Percentiles rank a stretch among this genome's conserved stretches.
These are phyloP conservation scores for Leptinotarsa juncta DNA, from an alignment of 2,888 invertebrate genomes.

Conservation along the genomic window DNA sequence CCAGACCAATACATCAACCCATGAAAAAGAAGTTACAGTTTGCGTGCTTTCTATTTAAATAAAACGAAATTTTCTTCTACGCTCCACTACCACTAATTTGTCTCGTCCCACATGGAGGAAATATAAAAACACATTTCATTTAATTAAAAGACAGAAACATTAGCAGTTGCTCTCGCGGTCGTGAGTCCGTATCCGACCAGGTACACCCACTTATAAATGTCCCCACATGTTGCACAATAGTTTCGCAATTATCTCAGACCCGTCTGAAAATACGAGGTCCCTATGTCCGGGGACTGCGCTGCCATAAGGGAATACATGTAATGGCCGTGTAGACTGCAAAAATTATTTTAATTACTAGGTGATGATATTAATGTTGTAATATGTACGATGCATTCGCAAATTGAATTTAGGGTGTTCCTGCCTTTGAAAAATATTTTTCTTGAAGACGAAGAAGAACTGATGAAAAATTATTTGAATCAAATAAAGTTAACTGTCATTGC, in stretches of 20 bases:
- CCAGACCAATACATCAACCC: no score
- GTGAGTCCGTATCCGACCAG: conserved; percentile 57
- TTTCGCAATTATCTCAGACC: conserved; percentile 66
- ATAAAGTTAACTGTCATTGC: no score
- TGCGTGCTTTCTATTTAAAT: background rate
- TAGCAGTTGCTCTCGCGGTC: conserved; percentile 58
- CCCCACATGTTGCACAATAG: conserved; percentile 66
- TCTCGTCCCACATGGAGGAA: conserved; percentile 51
- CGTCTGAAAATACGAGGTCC: conserved; percentile 54
- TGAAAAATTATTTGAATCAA: no score
- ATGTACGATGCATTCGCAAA: background rate
- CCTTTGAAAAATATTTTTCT: background rate
- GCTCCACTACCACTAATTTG: conserved; percentile 32
- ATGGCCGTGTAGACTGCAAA: conserved; percentile 23
- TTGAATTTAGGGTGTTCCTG: background rate
- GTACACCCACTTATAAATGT: conserved; percentile 61
- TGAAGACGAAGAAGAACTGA: no score
- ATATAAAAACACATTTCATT: conserved; percentile 61
- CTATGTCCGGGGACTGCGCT: conserved; percentile 34
- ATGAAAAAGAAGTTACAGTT: background rate
- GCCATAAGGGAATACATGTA: conserved; percentile 33
- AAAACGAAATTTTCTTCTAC: conserved; percentile 30
- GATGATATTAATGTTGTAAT: conserved; percentile 15
- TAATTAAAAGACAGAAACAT: conserved; percentile 62
- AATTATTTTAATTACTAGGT: conserved; percentile 23